These are phyloP conservation scores for Orthosia gracilis DNA, from an alignment of 2,888 invertebrate species.

Conservation along the genomic window DNA sequence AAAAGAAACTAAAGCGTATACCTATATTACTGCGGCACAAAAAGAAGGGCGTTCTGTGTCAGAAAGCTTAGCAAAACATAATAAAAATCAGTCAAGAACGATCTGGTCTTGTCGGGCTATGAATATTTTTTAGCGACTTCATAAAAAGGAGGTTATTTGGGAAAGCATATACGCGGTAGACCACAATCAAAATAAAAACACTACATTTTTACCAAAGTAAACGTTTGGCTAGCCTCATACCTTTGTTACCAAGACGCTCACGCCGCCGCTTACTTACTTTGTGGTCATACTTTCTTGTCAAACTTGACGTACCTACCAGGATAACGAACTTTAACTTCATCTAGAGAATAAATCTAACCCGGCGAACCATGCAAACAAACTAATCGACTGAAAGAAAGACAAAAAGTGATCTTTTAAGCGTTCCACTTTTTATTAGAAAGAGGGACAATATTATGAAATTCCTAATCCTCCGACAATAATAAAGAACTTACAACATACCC, in stretches of 20 bases:
- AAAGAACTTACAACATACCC: not conserved
- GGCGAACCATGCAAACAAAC: not conserved
- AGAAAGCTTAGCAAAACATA: no score
- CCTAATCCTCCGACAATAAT: not conserved
- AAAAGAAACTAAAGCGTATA: not conserved
- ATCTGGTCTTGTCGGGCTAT: not conserved
- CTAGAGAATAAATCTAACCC: not conserved
- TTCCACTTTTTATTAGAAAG: conserved; percentile 1
- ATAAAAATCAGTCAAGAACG: not conserved
- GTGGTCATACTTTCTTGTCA: not conserved
- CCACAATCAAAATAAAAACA: conserved; percentile 2
- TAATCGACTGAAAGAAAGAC: not conserved
- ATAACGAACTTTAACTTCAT: no score
- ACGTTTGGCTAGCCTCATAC: no score
- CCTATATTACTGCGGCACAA: not conserved
- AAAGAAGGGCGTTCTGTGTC: not conserved
- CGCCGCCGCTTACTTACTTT: no score
- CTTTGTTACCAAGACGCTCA: no score
- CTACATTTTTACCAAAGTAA: conserved; percentile 1
- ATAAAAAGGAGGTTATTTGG: no score
- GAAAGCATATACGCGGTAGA: not conserved
- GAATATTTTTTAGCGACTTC: no score
- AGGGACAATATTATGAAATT: not conserved
- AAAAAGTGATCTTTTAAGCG: not conserved
- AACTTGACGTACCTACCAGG: no score